Conservation (phyloP, 2,797 vertebrate genomes). For the Margarornis squamiger region DNA sequence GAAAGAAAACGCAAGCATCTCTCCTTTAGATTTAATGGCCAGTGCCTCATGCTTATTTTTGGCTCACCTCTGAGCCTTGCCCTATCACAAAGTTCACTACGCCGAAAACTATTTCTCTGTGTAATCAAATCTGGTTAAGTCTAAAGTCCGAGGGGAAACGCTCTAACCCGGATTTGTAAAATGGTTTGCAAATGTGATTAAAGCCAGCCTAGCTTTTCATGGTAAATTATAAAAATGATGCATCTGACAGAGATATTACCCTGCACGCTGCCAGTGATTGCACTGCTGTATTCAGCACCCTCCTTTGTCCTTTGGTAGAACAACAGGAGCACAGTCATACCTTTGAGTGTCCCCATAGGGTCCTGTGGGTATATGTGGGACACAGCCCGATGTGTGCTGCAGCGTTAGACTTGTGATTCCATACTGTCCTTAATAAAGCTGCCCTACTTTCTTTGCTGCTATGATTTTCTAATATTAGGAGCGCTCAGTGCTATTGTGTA, state of each 20-base stretch:
- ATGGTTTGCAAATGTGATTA: not conserved
- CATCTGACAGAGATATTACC: not conserved
- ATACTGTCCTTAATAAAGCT: constrained; percentile 30
- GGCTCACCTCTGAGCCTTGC: not conserved
- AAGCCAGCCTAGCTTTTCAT: not conserved
- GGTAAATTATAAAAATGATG: not conserved
- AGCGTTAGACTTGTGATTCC: not conserved
- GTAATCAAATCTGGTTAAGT: not conserved
- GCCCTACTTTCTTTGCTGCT: constrained; percentile 43
- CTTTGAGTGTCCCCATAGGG: not conserved
- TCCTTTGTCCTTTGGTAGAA: not conserved
- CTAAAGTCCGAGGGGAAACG: not conserved
- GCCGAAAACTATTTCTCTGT: not conserved
- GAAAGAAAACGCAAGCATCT: not conserved
- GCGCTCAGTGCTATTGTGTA: not conserved
- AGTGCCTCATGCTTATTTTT: not conserved
- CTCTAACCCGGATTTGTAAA: not conserved
- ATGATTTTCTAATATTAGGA: constrained; percentile 36
- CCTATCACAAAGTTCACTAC: not conserved
- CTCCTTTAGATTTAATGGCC: not conserved
- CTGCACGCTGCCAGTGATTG: not conserved
- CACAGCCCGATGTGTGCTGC: not conserved
- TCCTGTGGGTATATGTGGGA: not conserved
- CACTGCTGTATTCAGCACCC: not conserved
- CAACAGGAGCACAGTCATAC: not conserved